Evolutionary conservation across 2,888 invertebrate species (phyloP), one percentile per base, ranked within the genome.

Genomic region (Masnerella sp.): DNA sequence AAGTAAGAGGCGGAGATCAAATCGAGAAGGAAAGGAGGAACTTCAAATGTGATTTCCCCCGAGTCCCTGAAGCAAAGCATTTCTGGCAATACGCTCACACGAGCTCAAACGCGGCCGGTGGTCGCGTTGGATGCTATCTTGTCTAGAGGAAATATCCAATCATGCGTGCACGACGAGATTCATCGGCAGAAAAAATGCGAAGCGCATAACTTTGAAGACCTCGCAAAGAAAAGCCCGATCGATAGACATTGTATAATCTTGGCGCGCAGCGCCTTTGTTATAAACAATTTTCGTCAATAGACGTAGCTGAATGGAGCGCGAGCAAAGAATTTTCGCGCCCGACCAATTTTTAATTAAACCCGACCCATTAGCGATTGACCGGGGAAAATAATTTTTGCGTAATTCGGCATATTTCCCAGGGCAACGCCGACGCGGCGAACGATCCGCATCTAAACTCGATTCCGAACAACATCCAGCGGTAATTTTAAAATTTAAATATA

Each of bases 1-100:
- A 70, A 73, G 74, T 70, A 74, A 74, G 74, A 65, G 70, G 74
- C 69, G 74, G 74, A 74, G 74, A 74, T 74, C 74, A 70, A 70
- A 74, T 70, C 74, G 77, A 71, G 77, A 74, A 77, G 80, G 81
- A 80, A 81, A 78, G 78, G 80, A 80, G 81, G 80, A 84, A 83
- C 82, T 85, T 85, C 82, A 85, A 85, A 85, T 84, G 85, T 86
- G 85, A 86, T 86, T 86, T 86, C 86, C 86, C 86, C 51, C 78
- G 86, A 85, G 86, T 84, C 84, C 81, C 80, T 75, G 81, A 81
- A 83, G 83, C 83, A 80, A 85, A 83, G 83, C 82, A 84, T 84
- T 86, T 84, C 85, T 83, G 81, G 84, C 82, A 81, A 84, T 84
- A 82, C 80, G 79, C 82, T 80, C 77, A 77, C 80, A 79, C 79